Percentiles rank a stretch among this genome's conserved stretches.
These are phyloP conservation scores for Zaprionus bogoriensis DNA, from an alignment of 2,888 invertebrate species.

Conservation along the genomic window DNA sequence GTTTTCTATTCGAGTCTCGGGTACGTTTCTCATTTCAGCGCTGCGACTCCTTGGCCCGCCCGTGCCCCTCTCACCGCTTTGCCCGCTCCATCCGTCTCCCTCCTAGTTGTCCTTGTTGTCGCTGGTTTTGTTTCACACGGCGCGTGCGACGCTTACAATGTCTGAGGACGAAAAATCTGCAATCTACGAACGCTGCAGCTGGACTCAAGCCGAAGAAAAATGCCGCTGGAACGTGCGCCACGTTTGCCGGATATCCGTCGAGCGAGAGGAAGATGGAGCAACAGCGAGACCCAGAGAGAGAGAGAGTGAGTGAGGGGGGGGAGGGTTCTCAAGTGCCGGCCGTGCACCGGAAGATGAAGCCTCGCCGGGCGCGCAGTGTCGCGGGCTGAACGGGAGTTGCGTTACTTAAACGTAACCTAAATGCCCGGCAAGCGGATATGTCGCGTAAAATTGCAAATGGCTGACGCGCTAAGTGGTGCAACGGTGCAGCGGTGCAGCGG, in stretches of 20 bases:
- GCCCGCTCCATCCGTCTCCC: too few relatives aligned
- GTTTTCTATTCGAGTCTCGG: slow-evolving; percentile 15
- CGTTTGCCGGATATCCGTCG: slow-evolving; percentile 64
- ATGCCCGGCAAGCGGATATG: slow-evolving; percentile 72
- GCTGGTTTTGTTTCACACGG: slow-evolving; percentile 45
- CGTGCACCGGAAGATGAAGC: slow-evolving; percentile 53
- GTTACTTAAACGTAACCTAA: slow-evolving; percentile 68
- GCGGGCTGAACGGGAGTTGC: slow-evolving; percentile 21
- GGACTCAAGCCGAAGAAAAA: slow-evolving; percentile 53
- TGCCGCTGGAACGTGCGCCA: slow-evolving; percentile 68
- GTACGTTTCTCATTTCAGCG: slow-evolving; percentile 46
- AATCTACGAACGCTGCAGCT: slow-evolving; percentile 43
- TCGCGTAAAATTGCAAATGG: slow-evolving; percentile 66
- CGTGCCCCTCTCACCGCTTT: too few relatives aligned
- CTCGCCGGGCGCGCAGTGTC: neutral
- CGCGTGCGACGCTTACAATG: slow-evolving; percentile 55
- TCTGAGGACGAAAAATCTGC: slow-evolving; percentile 44
- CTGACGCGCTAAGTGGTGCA: slow-evolving; percentile 50
- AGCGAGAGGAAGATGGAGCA: slow-evolving; percentile 5
- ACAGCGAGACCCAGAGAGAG: neutral
- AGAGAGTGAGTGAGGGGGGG: neutral
- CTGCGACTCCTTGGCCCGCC: slow-evolving; percentile 14
- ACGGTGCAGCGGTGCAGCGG: slow-evolving; percentile 3
- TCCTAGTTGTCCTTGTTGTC: slow-evolving; percentile 38
- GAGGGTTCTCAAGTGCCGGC: slow-evolving; percentile 28